These are phyloP conservation scores for Chaetophractus vellerosus DNA, from an alignment of 2,797 vertebrate species.

Conservation along the genomic window DNA sequence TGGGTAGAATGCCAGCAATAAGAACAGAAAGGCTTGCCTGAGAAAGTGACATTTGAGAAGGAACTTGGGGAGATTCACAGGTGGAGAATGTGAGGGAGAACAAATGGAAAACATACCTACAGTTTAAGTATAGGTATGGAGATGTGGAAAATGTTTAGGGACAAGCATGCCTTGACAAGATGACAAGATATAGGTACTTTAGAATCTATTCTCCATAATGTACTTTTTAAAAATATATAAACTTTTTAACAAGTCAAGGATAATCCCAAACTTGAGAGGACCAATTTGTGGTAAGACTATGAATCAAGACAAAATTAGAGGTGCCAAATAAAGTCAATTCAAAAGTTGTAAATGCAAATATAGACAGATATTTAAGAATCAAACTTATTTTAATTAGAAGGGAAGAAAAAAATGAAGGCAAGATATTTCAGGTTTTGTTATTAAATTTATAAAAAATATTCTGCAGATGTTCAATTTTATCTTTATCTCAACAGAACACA, in stretches of 20 bases:
- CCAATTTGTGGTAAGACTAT: not conserved
- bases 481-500: conserved; percentile 31
- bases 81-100: not conserved
- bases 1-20: not conserved
- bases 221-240: not conserved
- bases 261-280: not conserved
- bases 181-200: not conserved
- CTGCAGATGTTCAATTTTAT: not conserved
- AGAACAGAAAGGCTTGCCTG: not conserved
- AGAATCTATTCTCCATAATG: not conserved
- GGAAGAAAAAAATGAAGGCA: not conserved
- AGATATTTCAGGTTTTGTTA: not conserved
- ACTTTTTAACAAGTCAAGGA: not conserved
- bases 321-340: conserved; percentile 13
- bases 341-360: conserved; percentile 6
- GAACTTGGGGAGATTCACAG: not conserved
- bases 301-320: conserved; percentile 42
- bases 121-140: not conserved
- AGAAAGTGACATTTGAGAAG: not conserved
- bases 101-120: not conserved
- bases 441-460: not conserved
- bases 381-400: conserved; percentile 4
- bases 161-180: not conserved
- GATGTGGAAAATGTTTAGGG: not conserved
- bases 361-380: not conserved